Evolutionary conservation across 2,888 invertebrate species (phyloP).

Genomic region (Drosophila meridionalis): DNA sequence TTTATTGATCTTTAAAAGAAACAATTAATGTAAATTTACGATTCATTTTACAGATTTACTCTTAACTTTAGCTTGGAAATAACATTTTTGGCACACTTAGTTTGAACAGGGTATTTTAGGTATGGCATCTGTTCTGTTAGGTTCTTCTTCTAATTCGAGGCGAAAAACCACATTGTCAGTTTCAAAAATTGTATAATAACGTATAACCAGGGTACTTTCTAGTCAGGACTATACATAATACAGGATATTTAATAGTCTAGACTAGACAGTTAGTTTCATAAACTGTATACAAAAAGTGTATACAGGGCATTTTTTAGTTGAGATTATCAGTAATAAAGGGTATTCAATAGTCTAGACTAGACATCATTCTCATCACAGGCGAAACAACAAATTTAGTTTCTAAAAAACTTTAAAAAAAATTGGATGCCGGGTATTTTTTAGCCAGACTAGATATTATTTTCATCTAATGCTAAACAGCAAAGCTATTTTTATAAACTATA

Average conservation of each 20-base stretch:
- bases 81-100: not conserved
- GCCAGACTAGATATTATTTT: too few species aligned
- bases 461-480: too few species aligned
- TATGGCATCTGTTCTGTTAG: not conserved
- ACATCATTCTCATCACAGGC: not conserved
- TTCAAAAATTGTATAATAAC: not conserved
- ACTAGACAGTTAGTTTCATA: not conserved
- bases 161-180: not conserved
- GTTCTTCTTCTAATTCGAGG: not conserved
- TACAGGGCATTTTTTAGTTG: not conserved
- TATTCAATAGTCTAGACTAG: not conserved
- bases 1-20: not conserved
- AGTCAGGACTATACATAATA: not conserved
- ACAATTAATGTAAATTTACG: not conserved
- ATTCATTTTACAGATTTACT: not conserved
- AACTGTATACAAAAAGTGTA: not conserved
- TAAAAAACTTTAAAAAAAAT: too few species aligned
- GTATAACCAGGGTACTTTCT: not conserved
- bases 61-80: not conserved
- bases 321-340: not conserved
- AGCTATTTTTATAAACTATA: too few species aligned
- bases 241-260: not conserved
- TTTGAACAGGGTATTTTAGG: not conserved
- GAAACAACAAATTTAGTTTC: not conserved
- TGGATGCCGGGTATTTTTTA: too few species aligned